Percentiles rank a stretch among this genome's conserved stretches.
Evolutionary conservation across 2,797 vertebrate species (phyloP).

Genomic region (Parambassis ranga): DNA sequence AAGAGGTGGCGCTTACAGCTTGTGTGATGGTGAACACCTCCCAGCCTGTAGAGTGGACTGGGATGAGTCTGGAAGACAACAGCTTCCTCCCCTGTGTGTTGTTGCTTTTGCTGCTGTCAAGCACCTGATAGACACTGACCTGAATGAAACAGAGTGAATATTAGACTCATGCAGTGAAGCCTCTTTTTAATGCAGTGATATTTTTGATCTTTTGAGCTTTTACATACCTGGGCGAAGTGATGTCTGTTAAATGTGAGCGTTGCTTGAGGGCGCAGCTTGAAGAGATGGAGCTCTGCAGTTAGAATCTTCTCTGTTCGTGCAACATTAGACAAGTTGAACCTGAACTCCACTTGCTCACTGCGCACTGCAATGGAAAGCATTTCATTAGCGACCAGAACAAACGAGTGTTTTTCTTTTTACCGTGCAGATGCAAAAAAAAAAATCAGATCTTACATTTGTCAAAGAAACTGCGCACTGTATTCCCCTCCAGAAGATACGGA

Average conservation of each 20-base stretch:
- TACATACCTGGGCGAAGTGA: constrained; percentile 76
- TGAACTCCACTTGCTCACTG: constrained; percentile 83
- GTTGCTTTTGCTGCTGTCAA: constrained; percentile 73
- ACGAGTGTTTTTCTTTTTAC: accelerated
- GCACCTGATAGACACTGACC: constrained; percentile 89
- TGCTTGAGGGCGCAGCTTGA: constrained; percentile 82
- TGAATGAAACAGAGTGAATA: constrained; percentile 59
- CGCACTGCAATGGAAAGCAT: constrained; percentile 66
- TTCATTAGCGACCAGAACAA: constrained; percentile 8
- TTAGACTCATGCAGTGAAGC: too few relatives aligned
- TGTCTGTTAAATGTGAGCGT: constrained; percentile 73
- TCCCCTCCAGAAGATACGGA: constrained; percentile 85
- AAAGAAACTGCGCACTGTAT: constrained; percentile 92
- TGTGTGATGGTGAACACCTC: constrained; percentile 89
- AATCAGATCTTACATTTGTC: constrained; percentile 84
- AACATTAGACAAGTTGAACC: constrained; percentile 86
- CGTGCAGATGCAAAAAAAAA: not conserved
- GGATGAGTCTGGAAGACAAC: constrained; percentile 84
- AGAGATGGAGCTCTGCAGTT: constrained; percentile 90
- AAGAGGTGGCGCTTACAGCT: constrained; percentile 78
- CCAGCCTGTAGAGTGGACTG: constrained; percentile 86
- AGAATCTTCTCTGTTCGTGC: constrained; percentile 86
- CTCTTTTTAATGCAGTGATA: too few relatives aligned
- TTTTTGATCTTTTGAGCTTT: too few relatives aligned
- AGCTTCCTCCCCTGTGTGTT: constrained; percentile 77